Evolutionary conservation across 2,113 vertebrate species (phyloP), one percentile per base, ranked within the genome.

Genomic region (Elachura formosa): DNA sequence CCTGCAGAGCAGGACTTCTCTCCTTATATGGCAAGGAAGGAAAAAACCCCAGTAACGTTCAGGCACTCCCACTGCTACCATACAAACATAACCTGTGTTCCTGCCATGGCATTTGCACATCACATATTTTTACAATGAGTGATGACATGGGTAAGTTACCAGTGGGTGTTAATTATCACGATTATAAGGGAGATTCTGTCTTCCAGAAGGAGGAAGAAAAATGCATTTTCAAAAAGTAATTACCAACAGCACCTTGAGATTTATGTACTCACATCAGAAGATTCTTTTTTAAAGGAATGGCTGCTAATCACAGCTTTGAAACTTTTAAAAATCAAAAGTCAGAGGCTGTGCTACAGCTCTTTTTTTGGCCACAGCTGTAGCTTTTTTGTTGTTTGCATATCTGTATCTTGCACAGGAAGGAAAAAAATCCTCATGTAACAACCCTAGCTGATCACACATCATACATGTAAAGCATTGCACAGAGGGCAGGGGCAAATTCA

Each of bases 1-100:
- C 48, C 79, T n/a, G 95, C 86, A 20, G 94, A 97, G 94, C 91
- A 95, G 96, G 95, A 95, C 97, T 96, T 72, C 84, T 98, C 93
- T 84, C 99, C 98, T 98, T 98, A 98, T 98, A 98, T 95, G 98
- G 98, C 64, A 97, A 98, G 95, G 66, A 95, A 97, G 93, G 89
- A 54, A 83, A 91, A 96, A 94, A 86, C 45, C 94, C 78, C 45
- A 66, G 93, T 90, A 92, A 95, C 97, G 97, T 54, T 75, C n/a
- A 52, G 93, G 93, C 97, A 95, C 97, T 97, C 97, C 97, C 96
- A 92, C 69, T 88, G 90, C 96, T 28, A 79, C 78, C 56, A 96
- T 93, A 89, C 95, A 97, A 96, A 97, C 92, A 94, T 4, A 84
- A 62, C 80, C 90, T 77, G 49, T 6, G 4, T 68, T 90, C 76